A percentile compares a stretch with the other conserved stretches of the same genome.
phyloP scores from a whole-genome alignment of 2,113 vertebrate species.

The Tragelaphus buxtoni region DNA sequence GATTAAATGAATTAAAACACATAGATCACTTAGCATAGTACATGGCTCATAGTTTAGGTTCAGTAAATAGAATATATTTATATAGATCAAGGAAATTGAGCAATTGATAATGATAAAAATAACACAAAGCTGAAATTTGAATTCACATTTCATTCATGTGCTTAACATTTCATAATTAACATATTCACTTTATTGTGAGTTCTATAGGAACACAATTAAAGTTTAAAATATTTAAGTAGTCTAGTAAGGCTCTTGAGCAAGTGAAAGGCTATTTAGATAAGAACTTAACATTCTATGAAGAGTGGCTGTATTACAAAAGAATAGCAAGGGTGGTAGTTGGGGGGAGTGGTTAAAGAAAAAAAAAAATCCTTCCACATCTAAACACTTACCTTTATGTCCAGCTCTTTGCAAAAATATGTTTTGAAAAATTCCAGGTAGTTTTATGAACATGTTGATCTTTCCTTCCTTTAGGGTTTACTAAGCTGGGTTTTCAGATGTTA shows the following conservation, averaged over 20 bases:
- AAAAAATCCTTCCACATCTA: background rate
- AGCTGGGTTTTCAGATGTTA: background rate
- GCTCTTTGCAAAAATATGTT: background rate
- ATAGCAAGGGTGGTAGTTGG: background rate
- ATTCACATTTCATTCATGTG: constrained; percentile 10
- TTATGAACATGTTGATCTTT: background rate
- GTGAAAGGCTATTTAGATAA: background rate
- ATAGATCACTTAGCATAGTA: background rate
- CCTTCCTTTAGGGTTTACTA: background rate
- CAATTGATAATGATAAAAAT: background rate
- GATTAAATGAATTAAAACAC: background rate
- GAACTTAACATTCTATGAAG: background rate
- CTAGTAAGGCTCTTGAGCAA: background rate
- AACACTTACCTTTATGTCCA: background rate
- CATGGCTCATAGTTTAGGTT: background rate
- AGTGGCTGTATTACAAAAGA: background rate
- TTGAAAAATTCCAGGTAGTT: background rate
- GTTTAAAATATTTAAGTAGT: constrained; percentile 7
- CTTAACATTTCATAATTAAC: constrained; percentile 32
- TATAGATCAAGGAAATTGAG: background rate
- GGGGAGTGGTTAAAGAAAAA: background rate
- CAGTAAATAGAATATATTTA: background rate
- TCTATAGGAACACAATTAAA: background rate
- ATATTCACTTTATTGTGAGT: background rate
- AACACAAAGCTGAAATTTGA: background rate